Evolutionary conservation across 2,888 invertebrate genomes (phyloP).

Genomic region (Ophion slaviceki): DNA sequence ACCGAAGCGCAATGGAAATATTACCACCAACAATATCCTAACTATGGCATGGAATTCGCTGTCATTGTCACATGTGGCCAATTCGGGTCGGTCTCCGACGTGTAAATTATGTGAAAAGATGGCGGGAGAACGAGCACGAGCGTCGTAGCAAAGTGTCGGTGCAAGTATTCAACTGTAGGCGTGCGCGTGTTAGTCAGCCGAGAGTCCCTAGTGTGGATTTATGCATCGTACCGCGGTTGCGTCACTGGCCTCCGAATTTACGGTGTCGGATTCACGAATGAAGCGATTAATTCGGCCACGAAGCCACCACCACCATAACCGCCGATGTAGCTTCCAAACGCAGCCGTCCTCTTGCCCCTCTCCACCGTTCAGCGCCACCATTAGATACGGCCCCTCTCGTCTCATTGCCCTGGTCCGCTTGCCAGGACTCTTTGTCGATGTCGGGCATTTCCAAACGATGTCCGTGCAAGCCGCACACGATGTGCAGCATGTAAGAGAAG

Average conservation of each 20-base stretch:
- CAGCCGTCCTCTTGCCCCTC: conserved; percentile 24
- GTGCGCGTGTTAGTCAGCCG: neutral
- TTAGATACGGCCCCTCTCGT: conserved; percentile 61
- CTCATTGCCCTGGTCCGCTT: conserved; percentile 58
- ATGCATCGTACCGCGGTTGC: conserved; percentile 60
- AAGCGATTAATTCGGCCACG: conserved; percentile 66
- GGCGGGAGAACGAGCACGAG: neutral
- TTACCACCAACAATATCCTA: no score
- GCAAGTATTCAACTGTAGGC: conserved; percentile 7
- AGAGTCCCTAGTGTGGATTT: conserved; percentile 56
- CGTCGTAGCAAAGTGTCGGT: conserved; percentile 1
- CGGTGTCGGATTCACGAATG: conserved; percentile 62
- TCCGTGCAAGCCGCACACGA: neutral
- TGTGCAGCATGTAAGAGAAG: neutral
- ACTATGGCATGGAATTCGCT: neutral
- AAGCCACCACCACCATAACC: conserved; percentile 54
- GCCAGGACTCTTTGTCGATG: conserved; percentile 62
- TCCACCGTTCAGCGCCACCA: neutral
- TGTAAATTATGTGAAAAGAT: conserved; percentile 1
- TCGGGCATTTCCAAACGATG: conserved; percentile 36
- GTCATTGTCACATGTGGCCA: neutral
- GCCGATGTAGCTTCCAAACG: conserved; percentile 59
- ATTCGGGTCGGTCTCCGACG: neutral
- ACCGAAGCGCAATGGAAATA: no score
- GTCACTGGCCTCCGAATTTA: conserved; percentile 65